Evolutionary conservation across 2,113 vertebrate species (phyloP).

Genomic region (Pitta sordida): DNA sequence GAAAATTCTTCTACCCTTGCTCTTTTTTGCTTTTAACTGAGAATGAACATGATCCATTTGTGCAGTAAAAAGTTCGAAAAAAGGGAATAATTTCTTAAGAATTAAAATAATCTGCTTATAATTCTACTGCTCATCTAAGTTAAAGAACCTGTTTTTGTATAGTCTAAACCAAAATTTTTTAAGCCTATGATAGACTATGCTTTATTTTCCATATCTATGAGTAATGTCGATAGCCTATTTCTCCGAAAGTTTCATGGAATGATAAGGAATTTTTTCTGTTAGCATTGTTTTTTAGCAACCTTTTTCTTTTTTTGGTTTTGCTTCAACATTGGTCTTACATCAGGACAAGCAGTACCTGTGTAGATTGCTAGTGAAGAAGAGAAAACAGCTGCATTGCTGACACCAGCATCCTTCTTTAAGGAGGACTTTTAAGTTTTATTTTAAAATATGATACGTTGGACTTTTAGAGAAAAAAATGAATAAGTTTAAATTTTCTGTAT

Average conservation of each 20-base stretch:
- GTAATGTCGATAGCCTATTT: background rate
- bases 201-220: background rate
- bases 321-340: background rate
- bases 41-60: background rate
- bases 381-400: background rate
- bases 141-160: background rate
- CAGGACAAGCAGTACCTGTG: background rate
- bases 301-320: background rate
- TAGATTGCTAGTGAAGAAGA: background rate
- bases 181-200: accelerated
- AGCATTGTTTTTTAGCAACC: background rate
- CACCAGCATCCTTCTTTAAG: background rate
- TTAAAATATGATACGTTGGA: background rate
- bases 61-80: background rate
- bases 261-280: background rate
- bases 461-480: background rate
- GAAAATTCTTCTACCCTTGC: background rate
- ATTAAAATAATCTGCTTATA: background rate
- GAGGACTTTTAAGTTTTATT: too few relatives aligned
- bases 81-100: background rate
- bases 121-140: background rate
- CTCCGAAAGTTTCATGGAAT: background rate
- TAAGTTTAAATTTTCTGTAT: background rate
- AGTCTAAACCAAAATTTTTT: background rate
- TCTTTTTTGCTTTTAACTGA: background rate